Evolutionary conservation across 2,888 invertebrate genomes (phyloP).

Genomic region (Ophonus ardosiacus): DNA sequence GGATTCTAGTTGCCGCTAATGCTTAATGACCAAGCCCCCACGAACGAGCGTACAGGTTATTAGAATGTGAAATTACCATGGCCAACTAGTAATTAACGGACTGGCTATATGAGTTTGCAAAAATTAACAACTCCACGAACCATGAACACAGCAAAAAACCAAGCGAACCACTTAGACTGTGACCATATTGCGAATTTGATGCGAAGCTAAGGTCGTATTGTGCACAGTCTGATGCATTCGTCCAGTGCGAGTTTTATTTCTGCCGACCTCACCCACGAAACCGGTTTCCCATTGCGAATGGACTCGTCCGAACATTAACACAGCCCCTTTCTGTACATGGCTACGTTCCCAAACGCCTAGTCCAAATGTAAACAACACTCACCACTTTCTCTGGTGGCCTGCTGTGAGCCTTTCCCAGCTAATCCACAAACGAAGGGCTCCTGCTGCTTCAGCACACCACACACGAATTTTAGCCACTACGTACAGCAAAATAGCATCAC

Average conservation of each 20-base stretch:
- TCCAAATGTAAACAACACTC: conserved; percentile 56
- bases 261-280: conserved; percentile 49
- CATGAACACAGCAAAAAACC: conserved; percentile 17
- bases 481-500: conserved; percentile 46
- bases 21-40: conserved; percentile 44
- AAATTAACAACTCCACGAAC: conserved; percentile 32
- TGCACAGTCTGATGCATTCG: conserved; percentile 3
- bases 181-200: background rate
- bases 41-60: conserved; percentile 40
- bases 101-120: conserved; percentile 40
- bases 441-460: conserved; percentile 38
- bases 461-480: conserved; percentile 43
- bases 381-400: conserved; percentile 55
- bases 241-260: background rate
- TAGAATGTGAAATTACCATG: conserved; percentile 53
- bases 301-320: conserved; percentile 58
- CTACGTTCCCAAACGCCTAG: conserved; percentile 45
- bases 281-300: conserved; percentile 58
- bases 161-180: conserved; percentile 10
- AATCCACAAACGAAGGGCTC: conserved; percentile 33
- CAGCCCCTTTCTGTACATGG: conserved; percentile 61
- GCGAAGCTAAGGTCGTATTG: background rate
- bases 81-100: conserved; percentile 35
- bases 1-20: conserved; percentile 69
- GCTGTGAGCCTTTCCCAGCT: conserved; percentile 42